Percentiles rank a stretch among this genome's conserved stretches.
These are phyloP conservation scores for Octonoba sinensis DNA, from an alignment of 2,888 invertebrate genomes.

Conservation along the genomic window DNA sequence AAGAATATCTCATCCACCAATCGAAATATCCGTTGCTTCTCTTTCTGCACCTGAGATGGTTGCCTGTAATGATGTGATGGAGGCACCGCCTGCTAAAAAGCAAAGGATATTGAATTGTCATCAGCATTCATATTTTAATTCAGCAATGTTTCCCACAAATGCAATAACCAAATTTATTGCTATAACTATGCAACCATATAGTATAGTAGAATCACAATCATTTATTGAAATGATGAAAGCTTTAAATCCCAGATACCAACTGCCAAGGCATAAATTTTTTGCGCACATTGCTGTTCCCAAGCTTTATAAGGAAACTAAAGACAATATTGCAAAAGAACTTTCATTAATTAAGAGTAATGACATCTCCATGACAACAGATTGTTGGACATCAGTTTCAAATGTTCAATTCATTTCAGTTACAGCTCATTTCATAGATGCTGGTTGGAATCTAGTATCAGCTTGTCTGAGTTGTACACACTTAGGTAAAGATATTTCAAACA, in stretches of 20 bases:
- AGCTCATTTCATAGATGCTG: background rate
- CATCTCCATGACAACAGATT: background rate
- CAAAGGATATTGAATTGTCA: background rate
- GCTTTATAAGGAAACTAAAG: background rate
- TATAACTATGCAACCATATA: background rate
- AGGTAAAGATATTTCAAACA: background rate
- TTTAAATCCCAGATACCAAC: background rate
- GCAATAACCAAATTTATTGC: slow-evolving; percentile 2
- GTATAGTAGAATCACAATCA: slow-evolving; percentile 1
- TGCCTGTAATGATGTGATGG: background rate
- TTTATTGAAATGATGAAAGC: slow-evolving; percentile 6
- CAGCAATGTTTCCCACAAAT: background rate
- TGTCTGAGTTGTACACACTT: background rate
- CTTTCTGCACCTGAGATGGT: background rate
- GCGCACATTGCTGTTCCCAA: background rate
- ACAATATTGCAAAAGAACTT: background rate
- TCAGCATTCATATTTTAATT: background rate
- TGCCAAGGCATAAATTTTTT: slow-evolving; percentile 1
- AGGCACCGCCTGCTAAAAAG: background rate
- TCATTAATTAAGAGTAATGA: background rate
- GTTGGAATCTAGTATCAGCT: slow-evolving; percentile 2
- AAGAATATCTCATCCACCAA: no score
- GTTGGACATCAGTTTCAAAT: slow-evolving; percentile 1
- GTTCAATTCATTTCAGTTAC: background rate
- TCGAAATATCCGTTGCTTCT: background rate